Evolutionary conservation across 2,888 invertebrate species (phyloP).

Genomic region (Melipona bicolor): DNA sequence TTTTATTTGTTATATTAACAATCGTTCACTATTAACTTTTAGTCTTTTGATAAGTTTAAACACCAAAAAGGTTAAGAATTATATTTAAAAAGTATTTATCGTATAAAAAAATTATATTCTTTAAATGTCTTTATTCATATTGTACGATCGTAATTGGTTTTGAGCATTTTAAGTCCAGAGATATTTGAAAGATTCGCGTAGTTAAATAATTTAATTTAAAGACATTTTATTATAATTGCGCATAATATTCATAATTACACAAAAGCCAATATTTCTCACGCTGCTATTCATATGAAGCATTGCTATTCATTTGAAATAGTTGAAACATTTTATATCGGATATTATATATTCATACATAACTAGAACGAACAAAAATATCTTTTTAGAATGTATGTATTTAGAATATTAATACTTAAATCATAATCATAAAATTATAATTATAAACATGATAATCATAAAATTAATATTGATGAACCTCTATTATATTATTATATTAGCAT

Average conservation of each 20-base stretch:
- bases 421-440: background rate
- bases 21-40: too few relatives aligned
- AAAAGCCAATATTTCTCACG: background rate
- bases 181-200: background rate
- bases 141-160: too few relatives aligned
- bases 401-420: background rate
- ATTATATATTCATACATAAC: background rate
- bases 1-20: too few relatives aligned
- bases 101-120: too few relatives aligned
- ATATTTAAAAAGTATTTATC: too few relatives aligned
- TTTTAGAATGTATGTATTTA: background rate
- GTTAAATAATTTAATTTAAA: background rate
- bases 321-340: background rate
- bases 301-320: background rate
- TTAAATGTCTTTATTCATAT: too few relatives aligned
- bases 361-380: background rate
- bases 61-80: too few relatives aligned
- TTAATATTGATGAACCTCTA: background rate
- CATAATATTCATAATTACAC: background rate
- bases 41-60: too few relatives aligned
- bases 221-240: background rate
- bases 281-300: background rate
- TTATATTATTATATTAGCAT: background rate
- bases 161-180: too few relatives aligned
- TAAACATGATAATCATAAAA: background rate